Evolutionary conservation across 2,888 invertebrate species (phyloP), one percentile per base, ranked within the genome.

Genomic region (Eurois occulta): DNA sequence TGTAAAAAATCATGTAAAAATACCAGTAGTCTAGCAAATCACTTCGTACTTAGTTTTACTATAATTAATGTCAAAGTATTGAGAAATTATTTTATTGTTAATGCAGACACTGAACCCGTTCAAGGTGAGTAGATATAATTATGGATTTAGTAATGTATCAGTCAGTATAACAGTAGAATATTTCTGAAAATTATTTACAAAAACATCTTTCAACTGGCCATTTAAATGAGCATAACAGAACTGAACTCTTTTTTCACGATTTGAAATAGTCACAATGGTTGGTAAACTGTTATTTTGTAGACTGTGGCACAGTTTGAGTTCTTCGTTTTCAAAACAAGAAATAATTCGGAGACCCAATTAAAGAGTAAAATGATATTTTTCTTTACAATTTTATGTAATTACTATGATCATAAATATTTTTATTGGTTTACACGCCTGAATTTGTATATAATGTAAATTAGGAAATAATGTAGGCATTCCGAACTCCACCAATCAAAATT

Each of bases 81-180:
- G 10, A 60, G 10, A 1, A 35, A 35, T 41, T 65, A 18, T 48
- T 41, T 75, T 65, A 48, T 79, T 46, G 13, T 79, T 60, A n/a
- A 13, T 69, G 48, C 41, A 55, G 32, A 32, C 18, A 32, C 5
- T 7, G 52, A 52, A n/a, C 52, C 11, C 18, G 18, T 52, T 32
- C 41, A 52, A 52, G 38, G 72, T 70, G 71, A 52, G 70, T 69
- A 28, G 6, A 28, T 38, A 28, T 7, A 38, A 28, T 16, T 41
- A 41, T n/a, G 3, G n/a, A 65, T 41, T 7, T 64, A 3, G n/a
- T 65, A 0, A 41, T n/a, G 7, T 41, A n/a, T n/a, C 38, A 41
- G 41, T 41, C 64, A 13, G 7, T 38, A 24, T 24, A 11, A 13
- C 6, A 38, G 13, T n/a, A 16, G 10, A 38, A 32, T 46, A 46